These are phyloP conservation scores for Pygmarrhopalites habei DNA, from an alignment of 1,140 invertebrate species.

Conservation along the genomic window DNA sequence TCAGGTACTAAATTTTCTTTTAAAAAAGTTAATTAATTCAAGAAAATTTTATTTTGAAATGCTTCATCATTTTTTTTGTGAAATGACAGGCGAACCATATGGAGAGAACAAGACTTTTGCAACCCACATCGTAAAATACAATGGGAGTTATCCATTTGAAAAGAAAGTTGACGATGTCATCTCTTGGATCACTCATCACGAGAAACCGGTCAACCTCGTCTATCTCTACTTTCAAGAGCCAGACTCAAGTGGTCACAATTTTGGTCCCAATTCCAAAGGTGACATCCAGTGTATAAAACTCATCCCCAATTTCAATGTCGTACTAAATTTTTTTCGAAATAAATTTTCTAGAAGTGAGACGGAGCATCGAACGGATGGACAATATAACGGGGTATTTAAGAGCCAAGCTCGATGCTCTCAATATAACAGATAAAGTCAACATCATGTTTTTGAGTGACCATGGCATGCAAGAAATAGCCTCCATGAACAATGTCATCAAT, in stretches of 20 bases:
- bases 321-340: too few species aligned
- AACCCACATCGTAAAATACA: conserved; percentile 41
- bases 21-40: conserved; percentile 40
- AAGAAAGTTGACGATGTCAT: conserved; percentile 55
- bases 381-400: conserved; percentile 52
- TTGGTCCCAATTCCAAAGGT: conserved; percentile 45
- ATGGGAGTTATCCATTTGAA: conserved; percentile 48
- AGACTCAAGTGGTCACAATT: conserved; percentile 51
- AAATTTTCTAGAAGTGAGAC: conserved; percentile 46
- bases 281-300: too few species aligned
- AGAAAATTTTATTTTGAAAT: conserved; percentile 36
- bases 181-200: conserved; percentile 55
- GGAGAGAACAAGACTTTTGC: conserved; percentile 22
- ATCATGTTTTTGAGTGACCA: conserved; percentile 66
- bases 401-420: conserved; percentile 47
- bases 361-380: conserved; percentile 51
- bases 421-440: conserved; percentile 53
- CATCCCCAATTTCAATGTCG: too few species aligned
- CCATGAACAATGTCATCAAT: conserved; percentile 41
- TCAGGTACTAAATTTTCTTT: background rate
- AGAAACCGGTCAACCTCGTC: conserved; percentile 55
- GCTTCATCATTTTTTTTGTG: too few species aligned
- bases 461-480: conserved; percentile 56
- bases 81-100: conserved; percentile 4
- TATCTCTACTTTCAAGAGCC: conserved; percentile 67